Evolutionary conservation across 2,797 vertebrate genomes (phyloP).

Genomic region (Brachymystax lenok): DNA sequence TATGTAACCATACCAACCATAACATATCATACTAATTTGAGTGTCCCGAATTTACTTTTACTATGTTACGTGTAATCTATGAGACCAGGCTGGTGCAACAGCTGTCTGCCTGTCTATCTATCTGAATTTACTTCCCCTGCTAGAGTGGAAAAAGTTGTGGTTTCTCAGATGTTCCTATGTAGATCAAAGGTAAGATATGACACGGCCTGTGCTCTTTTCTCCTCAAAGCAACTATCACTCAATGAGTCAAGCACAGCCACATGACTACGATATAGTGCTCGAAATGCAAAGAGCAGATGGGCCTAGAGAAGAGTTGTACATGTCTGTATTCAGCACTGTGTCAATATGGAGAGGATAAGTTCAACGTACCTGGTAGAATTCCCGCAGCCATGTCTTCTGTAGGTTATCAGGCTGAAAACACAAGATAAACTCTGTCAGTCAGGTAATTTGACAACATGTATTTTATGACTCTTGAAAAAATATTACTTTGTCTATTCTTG

Average conservation of each 20-base stretch:
- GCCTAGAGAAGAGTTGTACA: neutral
- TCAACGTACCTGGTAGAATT: constrained; percentile 89
- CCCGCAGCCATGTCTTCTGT: constrained; percentile 94
- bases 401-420: constrained; percentile 89
- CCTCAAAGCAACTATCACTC: neutral
- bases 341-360: constrained; percentile 13
- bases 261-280: constrained; percentile 5
- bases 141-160: constrained; percentile 81
- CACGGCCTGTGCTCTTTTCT: constrained; percentile 35
- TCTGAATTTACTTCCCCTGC: constrained; percentile 64
- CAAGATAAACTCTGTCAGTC: constrained; percentile 57
- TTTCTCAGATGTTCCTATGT: constrained; percentile 73
- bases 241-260: constrained; percentile 10
- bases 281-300: neutral
- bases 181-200: constrained; percentile 63
- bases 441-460: neutral
- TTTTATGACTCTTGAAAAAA: neutral
- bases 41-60: no score
- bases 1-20: no score
- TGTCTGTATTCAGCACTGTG: neutral
- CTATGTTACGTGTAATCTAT: no score
- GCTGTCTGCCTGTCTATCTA: constrained; percentile 8
- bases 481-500: no score
- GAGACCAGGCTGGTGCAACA: constrained; percentile 3
- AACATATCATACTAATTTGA: no score